Evolutionary conservation across 2,888 invertebrate species (phyloP), one percentile per base, ranked within the genome.

Genomic region (Ganaspis brasiliensis): DNA sequence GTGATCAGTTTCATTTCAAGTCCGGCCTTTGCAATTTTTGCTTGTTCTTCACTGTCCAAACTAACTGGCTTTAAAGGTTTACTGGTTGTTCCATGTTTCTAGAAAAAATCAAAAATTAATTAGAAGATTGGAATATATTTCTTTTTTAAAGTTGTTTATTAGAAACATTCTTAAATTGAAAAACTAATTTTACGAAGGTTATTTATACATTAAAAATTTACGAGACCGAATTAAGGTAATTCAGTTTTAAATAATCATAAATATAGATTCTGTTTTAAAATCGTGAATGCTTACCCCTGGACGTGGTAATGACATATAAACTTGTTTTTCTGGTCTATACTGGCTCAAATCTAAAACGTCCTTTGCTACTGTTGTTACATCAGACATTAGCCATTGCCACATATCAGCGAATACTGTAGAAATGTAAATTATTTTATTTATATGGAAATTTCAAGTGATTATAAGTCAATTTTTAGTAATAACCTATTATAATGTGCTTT

Each of bases 61-160:
- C 96, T 94, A 59, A 96, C 97, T 72, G 98, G 96, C 92, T 98
- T 98, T 83, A 97, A 91, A 57, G 98, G 97, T 92, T 98, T 98
- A 87, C 96, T 96, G 70, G 98, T 98, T 76, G 98, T 97, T 82
- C 99, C 99, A 92, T 99, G 98, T 95, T 98, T 99, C 98, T 99
- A 92, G 71, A 92, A 85, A 75, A 83, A 75, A 57, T n/a, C 12
- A 1, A 10, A 19, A 4, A 35, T 16, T 2, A n/a, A 49, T 3
- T 14, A 45, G 12, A 14, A 14, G 4, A 14, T 6, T 6, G 8
- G 8, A 35, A 35, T 35, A 35, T 35, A 35, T 35, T 35, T 35
- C 35, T 6, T 6, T 35, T 35, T 35, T n/a, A n/a, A n/a, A n/a
- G n/a, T n/a, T n/a, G n/a, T n/a, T n/a, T n/a, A n/a, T n/a, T n/a